A percentile compares a stretch with the other conserved stretches of the same genome.
These are phyloP conservation scores for Virgularia gustaviana DNA, from an alignment of 92 coral and sea anemone genomes.

Conservation along the genomic window DNA sequence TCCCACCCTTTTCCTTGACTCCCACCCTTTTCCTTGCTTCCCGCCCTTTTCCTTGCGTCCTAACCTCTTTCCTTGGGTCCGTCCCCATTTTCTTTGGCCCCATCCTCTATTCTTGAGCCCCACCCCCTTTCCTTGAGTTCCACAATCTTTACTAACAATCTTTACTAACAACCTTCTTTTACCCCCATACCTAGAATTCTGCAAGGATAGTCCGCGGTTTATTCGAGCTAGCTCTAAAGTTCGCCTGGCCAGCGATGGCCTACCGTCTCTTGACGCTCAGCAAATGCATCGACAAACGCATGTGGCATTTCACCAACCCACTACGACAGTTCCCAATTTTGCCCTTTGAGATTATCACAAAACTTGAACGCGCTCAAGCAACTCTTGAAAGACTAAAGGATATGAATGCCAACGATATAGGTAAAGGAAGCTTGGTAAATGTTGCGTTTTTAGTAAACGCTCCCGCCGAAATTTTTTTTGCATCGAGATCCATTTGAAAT, in stretches of 20 bases:
- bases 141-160: too few species aligned
- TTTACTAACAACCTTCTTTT: too few species aligned
- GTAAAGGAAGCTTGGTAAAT: slow-evolving; percentile 29
- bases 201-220: slow-evolving; percentile 92
- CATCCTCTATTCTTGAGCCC: too few species aligned
- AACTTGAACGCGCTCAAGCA: slow-evolving; percentile 67
- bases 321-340: slow-evolving; percentile 84
- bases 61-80: too few species aligned
- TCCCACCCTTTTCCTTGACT: too few species aligned
- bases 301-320: slow-evolving; percentile 77
- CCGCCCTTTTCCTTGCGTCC: too few species aligned
- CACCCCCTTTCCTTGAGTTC: too few species aligned
- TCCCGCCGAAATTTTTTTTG: too few species aligned
- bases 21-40: too few species aligned
- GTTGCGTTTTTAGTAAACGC: neutral
- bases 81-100: too few species aligned
- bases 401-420: slow-evolving; percentile 84
- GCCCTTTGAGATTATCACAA: slow-evolving; percentile 63
- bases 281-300: slow-evolving; percentile 82
- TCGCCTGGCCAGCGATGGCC: slow-evolving; percentile 81
- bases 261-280: slow-evolving; percentile 68
- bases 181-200: slow-evolving; percentile 77
- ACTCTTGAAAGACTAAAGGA: slow-evolving; percentile 65
- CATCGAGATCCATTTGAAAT: too few species aligned
- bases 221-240: slow-evolving; percentile 78